A percentile compares a stretch with the other conserved stretches of the same genome.
These are phyloP conservation scores for Poeciliopsis turrubarensis DNA, from an alignment of 2,113 vertebrate species.

Conservation along the genomic window DNA sequence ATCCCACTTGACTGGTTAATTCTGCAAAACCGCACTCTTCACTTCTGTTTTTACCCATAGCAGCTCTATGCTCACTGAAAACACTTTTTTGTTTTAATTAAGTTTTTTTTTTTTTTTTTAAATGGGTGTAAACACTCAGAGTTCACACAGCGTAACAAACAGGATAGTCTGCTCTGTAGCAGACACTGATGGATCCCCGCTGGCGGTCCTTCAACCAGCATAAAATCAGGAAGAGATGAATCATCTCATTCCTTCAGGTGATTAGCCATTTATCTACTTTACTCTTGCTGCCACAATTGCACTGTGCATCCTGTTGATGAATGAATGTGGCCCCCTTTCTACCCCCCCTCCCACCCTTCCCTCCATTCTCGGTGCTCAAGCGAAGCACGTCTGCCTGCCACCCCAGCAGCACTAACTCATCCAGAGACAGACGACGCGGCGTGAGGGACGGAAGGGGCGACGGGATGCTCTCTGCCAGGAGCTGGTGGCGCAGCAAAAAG, in stretches of 20 bases:
- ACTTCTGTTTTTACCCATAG: not conserved
- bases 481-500: not conserved
- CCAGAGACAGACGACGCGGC: slow-evolving; percentile 24
- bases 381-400: slow-evolving; percentile 14
- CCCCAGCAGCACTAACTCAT: slow-evolving; percentile 32
- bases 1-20: not conserved
- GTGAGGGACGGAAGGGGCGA: slow-evolving; percentile 20
- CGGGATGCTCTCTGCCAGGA: slow-evolving; percentile 2
- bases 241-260: slow-evolving; percentile 62
- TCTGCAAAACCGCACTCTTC: not conserved
- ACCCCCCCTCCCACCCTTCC: too few relatives aligned
- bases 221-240: slow-evolving; percentile 71
- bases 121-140: not conserved
- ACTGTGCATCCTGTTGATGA: slow-evolving; percentile 55
- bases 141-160: slow-evolving; percentile 29
- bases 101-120: not conserved
- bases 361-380: slow-evolving; percentile 14
- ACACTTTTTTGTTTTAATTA: not conserved
- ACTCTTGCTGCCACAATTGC: slow-evolving; percentile 43
- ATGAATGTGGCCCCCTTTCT: slow-evolving; percentile 42
- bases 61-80: not conserved
- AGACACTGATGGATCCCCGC: slow-evolving; percentile 62
- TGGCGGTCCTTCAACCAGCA: slow-evolving; percentile 58
- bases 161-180: slow-evolving; percentile 30
- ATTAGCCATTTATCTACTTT: slow-evolving; percentile 69